Conservation (phyloP, 2,797 vertebrate species). For the Margarornis squamiger region DNA sequence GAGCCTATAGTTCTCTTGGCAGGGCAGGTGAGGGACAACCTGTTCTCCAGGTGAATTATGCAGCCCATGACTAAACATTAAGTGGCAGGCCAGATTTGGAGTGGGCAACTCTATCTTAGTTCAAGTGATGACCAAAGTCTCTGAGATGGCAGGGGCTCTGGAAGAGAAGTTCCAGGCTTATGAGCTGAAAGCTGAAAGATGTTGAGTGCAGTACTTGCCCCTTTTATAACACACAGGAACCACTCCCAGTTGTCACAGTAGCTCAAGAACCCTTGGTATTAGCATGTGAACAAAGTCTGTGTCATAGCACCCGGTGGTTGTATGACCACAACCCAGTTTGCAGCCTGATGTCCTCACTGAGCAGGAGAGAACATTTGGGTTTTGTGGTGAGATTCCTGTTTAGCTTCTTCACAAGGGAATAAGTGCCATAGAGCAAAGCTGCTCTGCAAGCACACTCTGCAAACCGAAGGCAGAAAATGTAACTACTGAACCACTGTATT, state of each 20-base stretch:
- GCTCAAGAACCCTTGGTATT: neutral
- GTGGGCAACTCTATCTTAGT: neutral
- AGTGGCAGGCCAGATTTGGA: fast-evolving
- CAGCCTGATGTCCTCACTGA: neutral
- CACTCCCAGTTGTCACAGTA: neutral
- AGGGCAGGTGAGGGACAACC: fast-evolving
- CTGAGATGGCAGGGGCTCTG: neutral
- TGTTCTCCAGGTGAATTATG: neutral
- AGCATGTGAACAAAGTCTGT: neutral
- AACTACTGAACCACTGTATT: neutral
- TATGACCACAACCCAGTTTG: neutral
- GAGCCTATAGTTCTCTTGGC: neutral
- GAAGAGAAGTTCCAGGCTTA: neutral
- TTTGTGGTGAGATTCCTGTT: neutral
- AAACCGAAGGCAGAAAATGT: neutral
- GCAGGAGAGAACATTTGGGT: neutral
- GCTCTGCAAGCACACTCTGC: neutral
- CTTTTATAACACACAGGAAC: neutral
- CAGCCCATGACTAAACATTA: neutral
- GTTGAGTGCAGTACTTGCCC: neutral
- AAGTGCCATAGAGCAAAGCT: neutral
- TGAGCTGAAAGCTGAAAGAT: neutral
- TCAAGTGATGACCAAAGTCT: neutral
- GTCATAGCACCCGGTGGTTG: fast-evolving
- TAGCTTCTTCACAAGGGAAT: neutral